phyloP scores from a whole-genome alignment of 1,140 invertebrate genomes.

The Lucilia cuprina region DNA sequence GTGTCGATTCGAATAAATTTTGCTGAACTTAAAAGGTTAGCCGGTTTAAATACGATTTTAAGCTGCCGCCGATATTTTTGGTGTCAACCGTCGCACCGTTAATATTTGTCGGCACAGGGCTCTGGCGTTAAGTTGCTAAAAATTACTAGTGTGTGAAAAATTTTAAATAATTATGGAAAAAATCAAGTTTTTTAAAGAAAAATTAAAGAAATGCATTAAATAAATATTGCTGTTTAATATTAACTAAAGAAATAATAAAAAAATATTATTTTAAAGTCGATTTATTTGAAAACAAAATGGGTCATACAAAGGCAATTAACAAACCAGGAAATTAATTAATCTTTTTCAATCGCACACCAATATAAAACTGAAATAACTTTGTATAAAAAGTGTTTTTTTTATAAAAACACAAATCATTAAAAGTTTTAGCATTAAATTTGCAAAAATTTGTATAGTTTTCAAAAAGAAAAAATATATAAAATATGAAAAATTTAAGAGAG shows the following conservation, averaged over 20 bases:
- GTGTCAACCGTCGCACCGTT: too few relatives aligned
- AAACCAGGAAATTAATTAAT: constrained; percentile 12
- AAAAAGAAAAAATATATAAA: background rate
- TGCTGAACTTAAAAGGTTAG: too few relatives aligned
- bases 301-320: constrained; percentile 8
- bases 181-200: background rate
- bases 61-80: too few relatives aligned
- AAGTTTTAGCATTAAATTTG: background rate
- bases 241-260: background rate
- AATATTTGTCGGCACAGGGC: too few relatives aligned
- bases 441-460: background rate
- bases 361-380: background rate
- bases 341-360: background rate
- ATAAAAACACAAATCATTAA: background rate
- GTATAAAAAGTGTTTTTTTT: background rate
- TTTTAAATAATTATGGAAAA: background rate
- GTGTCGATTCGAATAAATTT: too few relatives aligned
- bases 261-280: background rate
- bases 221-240: background rate
- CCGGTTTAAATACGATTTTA: too few relatives aligned
- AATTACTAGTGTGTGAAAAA: background rate
- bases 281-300: background rate
- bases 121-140: background rate
- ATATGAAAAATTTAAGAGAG: background rate
- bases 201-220: background rate